phyloP scores from a whole-genome alignment of 2,113 vertebrate species.

The Gnathonemus longibarbis region DNA sequence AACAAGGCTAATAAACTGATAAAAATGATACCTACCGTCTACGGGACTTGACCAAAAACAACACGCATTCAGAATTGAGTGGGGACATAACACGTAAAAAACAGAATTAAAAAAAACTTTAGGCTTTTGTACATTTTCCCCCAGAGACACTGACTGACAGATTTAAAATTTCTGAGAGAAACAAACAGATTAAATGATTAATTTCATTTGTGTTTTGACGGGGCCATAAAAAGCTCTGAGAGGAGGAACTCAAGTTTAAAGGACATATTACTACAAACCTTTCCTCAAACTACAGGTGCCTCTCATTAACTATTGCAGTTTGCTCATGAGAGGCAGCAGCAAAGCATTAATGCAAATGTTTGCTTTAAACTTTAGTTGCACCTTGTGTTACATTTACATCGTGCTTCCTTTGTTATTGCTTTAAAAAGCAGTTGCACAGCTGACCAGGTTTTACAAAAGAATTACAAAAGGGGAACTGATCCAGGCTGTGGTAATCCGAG shows the following conservation, averaged over 20 bases:
- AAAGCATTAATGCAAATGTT: background rate
- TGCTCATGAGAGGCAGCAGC: background rate
- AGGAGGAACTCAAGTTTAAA: background rate
- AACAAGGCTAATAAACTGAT: background rate
- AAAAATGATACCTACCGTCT: background rate
- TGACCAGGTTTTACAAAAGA: conserved; percentile 17
- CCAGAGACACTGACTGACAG: background rate
- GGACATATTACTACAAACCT: background rate
- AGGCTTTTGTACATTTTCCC: background rate
- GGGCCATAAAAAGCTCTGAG: background rate
- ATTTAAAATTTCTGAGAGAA: background rate
- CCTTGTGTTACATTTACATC: background rate
- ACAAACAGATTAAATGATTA: background rate
- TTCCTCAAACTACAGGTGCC: background rate
- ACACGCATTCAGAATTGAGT: background rate
- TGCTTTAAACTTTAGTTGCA: background rate
- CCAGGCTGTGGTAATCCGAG: conserved; percentile 40
- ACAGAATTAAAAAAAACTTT: background rate
- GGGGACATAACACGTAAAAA: background rate
- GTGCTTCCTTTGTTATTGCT: background rate
- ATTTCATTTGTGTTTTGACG: background rate
- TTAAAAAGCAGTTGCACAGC: conserved; percentile 27
- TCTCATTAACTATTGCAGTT: background rate
- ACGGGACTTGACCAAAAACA: background rate
- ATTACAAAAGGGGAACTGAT: conserved; percentile 23